phyloP scores from a whole-genome alignment of 2,113 vertebrate species.

The Aviceda subcristata region DNA sequence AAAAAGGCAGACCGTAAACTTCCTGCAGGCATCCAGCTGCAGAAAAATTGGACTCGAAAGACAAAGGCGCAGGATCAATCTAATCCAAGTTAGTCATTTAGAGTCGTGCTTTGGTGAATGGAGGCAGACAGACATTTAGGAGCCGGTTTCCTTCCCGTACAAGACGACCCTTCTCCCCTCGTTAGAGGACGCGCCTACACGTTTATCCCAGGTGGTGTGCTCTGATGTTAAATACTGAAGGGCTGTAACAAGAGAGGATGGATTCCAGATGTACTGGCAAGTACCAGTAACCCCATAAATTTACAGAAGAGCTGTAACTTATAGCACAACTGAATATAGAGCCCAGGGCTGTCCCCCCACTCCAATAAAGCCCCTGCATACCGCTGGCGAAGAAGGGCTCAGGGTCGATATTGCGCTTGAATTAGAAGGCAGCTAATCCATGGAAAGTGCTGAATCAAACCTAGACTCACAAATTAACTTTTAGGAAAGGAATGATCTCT shows the following conservation, averaged over 20 bases:
- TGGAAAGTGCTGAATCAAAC: background rate
- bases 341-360: background rate
- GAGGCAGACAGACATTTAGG: background rate
- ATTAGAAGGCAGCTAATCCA: background rate
- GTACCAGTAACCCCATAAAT: background rate
- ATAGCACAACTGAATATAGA: background rate
- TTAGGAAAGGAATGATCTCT: slow-evolving; percentile 29
- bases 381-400: background rate
- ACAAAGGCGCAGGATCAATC: background rate
- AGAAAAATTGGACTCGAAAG: background rate
- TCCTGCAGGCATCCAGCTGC: background rate
- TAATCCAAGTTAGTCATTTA: background rate
- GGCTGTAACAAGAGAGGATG: background rate
- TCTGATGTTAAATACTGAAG: background rate
- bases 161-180: background rate
- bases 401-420: background rate
- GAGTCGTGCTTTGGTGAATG: background rate
- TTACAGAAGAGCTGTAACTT: background rate
- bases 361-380: background rate
- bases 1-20: background rate
- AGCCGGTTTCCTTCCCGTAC: background rate
- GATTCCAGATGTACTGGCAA: background rate
- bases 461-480: slow-evolving; percentile 27
- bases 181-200: background rate
- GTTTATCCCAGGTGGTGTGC: background rate